Percentiles rank a stretch among this genome's conserved stretches.
Conservation (phyloP, 2,888 invertebrate species). For the Tholera decimalis region DNA sequence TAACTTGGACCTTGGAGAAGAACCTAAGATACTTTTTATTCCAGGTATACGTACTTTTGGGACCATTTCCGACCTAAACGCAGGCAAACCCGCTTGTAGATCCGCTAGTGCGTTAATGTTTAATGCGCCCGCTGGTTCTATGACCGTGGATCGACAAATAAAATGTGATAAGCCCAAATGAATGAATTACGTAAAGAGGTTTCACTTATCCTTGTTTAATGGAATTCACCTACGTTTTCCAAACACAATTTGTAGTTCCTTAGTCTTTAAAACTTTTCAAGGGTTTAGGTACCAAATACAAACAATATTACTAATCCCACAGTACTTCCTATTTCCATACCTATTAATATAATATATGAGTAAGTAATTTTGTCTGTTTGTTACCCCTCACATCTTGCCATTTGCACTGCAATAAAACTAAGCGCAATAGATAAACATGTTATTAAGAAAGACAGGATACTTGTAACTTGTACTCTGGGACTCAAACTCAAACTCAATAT, state of each 20-base stretch:
- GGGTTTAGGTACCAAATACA: background rate
- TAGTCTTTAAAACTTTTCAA: background rate
- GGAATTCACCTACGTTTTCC: constrained; percentile 12
- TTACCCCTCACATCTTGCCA: too few relatives aligned
- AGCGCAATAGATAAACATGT: too few relatives aligned
- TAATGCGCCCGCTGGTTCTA: constrained; percentile 44
- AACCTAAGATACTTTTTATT: background rate
- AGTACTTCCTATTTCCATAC: too few relatives aligned
- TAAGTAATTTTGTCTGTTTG: too few relatives aligned
- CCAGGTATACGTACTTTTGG: background rate
- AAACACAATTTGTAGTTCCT: background rate
- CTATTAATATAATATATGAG: too few relatives aligned
- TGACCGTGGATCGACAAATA: constrained; percentile 34
- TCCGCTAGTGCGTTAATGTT: background rate
- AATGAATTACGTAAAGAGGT: constrained; percentile 6
- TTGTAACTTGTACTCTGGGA: too few relatives aligned
- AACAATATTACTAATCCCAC: too few relatives aligned
- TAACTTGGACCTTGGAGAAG: background rate
- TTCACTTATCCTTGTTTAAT: background rate
- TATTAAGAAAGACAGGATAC: too few relatives aligned
- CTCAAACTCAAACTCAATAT: too few relatives aligned
- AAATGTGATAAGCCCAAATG: constrained; percentile 50
- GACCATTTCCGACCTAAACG: background rate
- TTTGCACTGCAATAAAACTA: too few relatives aligned
- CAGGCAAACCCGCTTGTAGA: background rate